A percentile compares a stretch with the other conserved stretches of the same genome.
These are phyloP conservation scores for Mesochorus sp. DNA, from an alignment of 2,888 invertebrate genomes.

Conservation along the genomic window DNA sequence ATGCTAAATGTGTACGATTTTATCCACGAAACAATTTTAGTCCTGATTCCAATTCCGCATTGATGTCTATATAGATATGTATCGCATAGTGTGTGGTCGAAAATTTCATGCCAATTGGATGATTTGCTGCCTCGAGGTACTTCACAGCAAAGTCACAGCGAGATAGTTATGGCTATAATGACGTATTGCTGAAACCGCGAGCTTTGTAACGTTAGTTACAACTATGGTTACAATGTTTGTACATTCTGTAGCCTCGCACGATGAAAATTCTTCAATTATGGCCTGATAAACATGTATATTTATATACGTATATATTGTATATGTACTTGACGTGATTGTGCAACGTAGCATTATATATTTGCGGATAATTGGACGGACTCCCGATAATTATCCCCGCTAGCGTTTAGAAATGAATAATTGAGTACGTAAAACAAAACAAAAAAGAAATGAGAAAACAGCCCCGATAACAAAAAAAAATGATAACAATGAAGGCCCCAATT, in stretches of 20 bases:
- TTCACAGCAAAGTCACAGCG: too few relatives aligned
- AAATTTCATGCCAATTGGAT: constrained; percentile 14
- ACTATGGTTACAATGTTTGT: not conserved
- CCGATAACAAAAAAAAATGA: constrained; percentile 15
- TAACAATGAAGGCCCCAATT: too few relatives aligned
- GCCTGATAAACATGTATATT: too few relatives aligned
- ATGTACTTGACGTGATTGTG: not conserved
- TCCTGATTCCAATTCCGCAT: not conserved
- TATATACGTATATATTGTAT: too few relatives aligned
- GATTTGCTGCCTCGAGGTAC: constrained; percentile 10
- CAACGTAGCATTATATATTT: constrained; percentile 3
- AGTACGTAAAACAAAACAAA: not conserved
- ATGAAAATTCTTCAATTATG: constrained; percentile 19
- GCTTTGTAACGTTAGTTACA: not conserved
- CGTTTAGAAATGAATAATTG: constrained; percentile 12
- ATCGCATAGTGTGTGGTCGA: not conserved
- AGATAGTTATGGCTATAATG: constrained; percentile 10
- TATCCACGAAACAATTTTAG: not conserved
- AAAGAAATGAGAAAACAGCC: constrained; percentile 20
- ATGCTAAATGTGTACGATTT: too few relatives aligned
- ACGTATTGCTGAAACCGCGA: constrained; percentile 7
- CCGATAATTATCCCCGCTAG: constrained; percentile 5
- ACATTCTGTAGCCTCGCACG: not conserved
- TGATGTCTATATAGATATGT: not conserved
- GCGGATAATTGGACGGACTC: constrained; percentile 31